Percentiles rank a stretch among this genome's conserved stretches.
Evolutionary conservation across 2,113 vertebrate species (phyloP).

Genomic region (Solea senegalensis): DNA sequence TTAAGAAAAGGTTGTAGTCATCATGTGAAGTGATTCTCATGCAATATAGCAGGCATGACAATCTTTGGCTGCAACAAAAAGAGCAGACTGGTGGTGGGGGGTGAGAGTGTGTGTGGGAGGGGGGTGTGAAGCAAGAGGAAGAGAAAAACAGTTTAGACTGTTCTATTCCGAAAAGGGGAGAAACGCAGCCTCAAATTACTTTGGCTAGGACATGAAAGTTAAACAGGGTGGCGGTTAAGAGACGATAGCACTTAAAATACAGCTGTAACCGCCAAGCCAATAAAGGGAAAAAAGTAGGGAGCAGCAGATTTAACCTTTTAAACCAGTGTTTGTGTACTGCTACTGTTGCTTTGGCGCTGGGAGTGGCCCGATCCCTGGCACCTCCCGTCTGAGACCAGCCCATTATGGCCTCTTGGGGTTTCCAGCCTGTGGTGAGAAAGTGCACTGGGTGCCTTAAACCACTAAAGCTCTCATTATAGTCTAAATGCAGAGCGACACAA

Average conservation of each 20-base stretch:
- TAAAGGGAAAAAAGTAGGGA: slow-evolving; percentile 80
- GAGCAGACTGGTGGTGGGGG: slow-evolving; percentile 32
- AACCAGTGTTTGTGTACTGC: slow-evolving; percentile 76
- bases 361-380: slow-evolving; percentile 75
- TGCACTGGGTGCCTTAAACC: slow-evolving; percentile 74
- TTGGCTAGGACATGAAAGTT: slow-evolving; percentile 81
- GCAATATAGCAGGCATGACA: slow-evolving; percentile 32
- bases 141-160: slow-evolving; percentile 82
- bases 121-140: slow-evolving; percentile 69
- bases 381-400: slow-evolving; percentile 76
- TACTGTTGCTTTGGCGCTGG: slow-evolving; percentile 76
- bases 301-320: slow-evolving; percentile 81
- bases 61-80: slow-evolving; percentile 44
- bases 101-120: slow-evolving; percentile 42
- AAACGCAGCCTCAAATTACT: slow-evolving; percentile 83
- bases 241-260: slow-evolving; percentile 84
- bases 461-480: slow-evolving; percentile 83
- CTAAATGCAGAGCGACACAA: slow-evolving; percentile 78
- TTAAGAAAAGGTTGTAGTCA: slow-evolving; percentile 5
- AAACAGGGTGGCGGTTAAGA: slow-evolving; percentile 77
- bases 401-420: slow-evolving; percentile 80
- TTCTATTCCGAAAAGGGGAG: slow-evolving; percentile 78
- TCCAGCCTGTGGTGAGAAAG: slow-evolving; percentile 77
- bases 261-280: slow-evolving; percentile 81
- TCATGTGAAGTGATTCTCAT: slow-evolving; percentile 25